phyloP scores from a whole-genome alignment of 2,113 vertebrate species.

The Cairina moschata region DNA sequence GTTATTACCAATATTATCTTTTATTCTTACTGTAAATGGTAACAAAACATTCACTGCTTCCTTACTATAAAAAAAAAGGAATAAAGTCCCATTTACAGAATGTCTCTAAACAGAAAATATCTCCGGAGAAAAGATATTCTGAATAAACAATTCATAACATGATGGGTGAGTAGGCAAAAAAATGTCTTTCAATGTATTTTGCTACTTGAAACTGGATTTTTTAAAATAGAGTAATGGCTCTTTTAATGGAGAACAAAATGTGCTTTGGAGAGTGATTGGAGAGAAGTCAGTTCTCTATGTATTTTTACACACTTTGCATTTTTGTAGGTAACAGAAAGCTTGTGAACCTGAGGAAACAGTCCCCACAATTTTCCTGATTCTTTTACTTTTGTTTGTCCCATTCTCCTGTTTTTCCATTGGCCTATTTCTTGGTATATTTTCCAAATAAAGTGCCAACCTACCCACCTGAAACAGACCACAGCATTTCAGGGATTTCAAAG shows the following conservation, averaged over 20 bases:
- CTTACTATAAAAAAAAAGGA: slow-evolving; percentile 53
- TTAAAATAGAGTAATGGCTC: neutral
- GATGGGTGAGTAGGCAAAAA: neutral
- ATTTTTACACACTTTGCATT: neutral
- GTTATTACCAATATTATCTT: slow-evolving; percentile 51
- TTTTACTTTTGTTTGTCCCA: neutral
- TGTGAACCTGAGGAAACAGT: neutral
- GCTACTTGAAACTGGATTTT: neutral
- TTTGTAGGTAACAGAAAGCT: neutral
- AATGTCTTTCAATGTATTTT: slow-evolving; percentile 13
- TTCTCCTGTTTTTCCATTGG: neutral
- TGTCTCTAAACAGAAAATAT: slow-evolving; percentile 27
- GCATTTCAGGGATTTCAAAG: neutral
- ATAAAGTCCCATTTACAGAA: slow-evolving; percentile 28
- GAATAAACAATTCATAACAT: slow-evolving; percentile 43
- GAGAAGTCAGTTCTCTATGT: neutral
- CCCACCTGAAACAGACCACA: neutral
- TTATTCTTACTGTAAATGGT: slow-evolving; percentile 66
- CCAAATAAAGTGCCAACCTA: neutral
- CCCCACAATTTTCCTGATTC: neutral
- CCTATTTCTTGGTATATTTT: neutral
- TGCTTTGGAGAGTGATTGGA: neutral
- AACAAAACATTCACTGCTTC: slow-evolving; percentile 64
- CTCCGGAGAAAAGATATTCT: neutral
- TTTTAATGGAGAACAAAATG: neutral